These are phyloP conservation scores for Cygnus buccinator DNA, from an alignment of 2,113 vertebrate genomes.

Conservation along the genomic window DNA sequence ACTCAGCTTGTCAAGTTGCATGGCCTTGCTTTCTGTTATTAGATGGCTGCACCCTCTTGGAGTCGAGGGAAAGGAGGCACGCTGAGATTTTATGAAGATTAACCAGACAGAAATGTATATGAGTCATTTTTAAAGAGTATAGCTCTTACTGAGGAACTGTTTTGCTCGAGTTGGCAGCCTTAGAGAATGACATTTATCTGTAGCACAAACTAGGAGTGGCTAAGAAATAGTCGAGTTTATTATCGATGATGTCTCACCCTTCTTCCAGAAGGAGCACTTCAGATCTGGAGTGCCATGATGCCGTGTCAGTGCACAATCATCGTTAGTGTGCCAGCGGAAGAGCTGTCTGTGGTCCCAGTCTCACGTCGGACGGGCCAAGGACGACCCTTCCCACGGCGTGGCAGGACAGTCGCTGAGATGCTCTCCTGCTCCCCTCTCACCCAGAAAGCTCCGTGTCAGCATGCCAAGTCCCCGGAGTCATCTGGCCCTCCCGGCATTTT, in stretches of 20 bases:
- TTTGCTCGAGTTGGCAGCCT: slow-evolving; percentile 11
- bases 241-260: neutral
- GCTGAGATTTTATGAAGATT: slow-evolving; percentile 34
- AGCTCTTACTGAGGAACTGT: neutral
- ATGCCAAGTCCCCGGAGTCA: neutral
- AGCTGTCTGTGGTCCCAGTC: neutral
- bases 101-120: slow-evolving; percentile 13
- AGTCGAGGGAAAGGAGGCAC: neutral
- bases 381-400: neutral
- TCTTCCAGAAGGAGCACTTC: neutral
- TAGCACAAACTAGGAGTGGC: neutral
- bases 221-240: neutral
- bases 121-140: slow-evolving; percentile 6
- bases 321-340: neutral
- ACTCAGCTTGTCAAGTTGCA: slow-evolving; percentile 10
- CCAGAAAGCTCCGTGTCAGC: neutral
- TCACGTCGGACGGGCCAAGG: neutral
- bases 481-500: neutral
- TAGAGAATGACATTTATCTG: slow-evolving; percentile 25
- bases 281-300: neutral
- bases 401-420: neutral
- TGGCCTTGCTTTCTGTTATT: slow-evolving; percentile 27
- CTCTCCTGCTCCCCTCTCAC: neutral
- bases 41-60: slow-evolving; percentile 9
- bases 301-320: neutral